phyloP scores from a whole-genome alignment of 2,113 vertebrate species.

The Candoia aspera region DNA sequence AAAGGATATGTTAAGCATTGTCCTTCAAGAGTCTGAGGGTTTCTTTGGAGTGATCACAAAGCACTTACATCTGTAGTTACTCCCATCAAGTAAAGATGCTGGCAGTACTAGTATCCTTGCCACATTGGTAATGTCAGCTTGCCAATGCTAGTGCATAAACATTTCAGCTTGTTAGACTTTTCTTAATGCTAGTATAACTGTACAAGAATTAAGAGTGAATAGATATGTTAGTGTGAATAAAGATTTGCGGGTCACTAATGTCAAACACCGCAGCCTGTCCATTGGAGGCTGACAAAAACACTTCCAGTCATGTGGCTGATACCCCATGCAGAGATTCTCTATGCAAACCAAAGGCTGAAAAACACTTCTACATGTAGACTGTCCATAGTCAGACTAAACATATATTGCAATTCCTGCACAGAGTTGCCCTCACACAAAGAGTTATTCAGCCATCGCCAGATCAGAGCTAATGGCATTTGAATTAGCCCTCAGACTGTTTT shows the following conservation, averaged over 20 bases:
- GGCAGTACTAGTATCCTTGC: neutral
- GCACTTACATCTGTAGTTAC: slow-evolving; percentile 11
- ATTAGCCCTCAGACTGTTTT: neutral
- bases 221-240: neutral
- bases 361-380: neutral
- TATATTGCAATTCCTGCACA: neutral
- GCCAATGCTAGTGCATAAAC: neutral
- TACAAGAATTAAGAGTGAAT: neutral
- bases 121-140: neutral
- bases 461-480: neutral
- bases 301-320: neutral
- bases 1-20: slow-evolving; percentile 14
- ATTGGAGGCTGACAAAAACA: neutral
- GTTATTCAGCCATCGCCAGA: neutral
- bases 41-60: slow-evolving; percentile 27
- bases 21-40: slow-evolving; percentile 27
- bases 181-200: neutral
- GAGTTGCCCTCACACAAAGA: neutral
- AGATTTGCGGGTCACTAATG: neutral
- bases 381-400: neutral
- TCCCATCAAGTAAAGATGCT: neutral
- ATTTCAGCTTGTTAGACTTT: neutral
- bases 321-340: neutral
- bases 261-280: neutral
- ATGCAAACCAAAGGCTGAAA: neutral